Evolutionary conservation across 2,888 invertebrate species (phyloP).

Genomic region (Heteromurus nitidus): DNA sequence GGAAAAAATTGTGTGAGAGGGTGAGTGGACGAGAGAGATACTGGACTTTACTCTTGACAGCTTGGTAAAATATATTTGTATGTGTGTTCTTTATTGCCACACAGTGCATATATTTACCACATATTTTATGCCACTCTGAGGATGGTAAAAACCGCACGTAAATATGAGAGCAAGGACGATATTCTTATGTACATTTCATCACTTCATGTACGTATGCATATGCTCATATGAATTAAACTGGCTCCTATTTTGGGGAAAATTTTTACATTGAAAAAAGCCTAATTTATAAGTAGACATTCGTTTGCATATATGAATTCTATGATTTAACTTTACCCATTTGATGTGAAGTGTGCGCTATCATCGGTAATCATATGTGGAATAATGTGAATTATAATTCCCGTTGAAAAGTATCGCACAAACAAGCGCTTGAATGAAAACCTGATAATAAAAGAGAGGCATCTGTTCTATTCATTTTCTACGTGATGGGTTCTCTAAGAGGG

Average conservation of each 20-base stretch:
- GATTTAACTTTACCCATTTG: neutral
- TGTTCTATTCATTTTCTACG: too few species aligned
- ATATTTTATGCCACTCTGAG: neutral
- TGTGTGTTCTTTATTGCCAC: conserved; percentile 26
- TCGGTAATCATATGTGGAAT: conserved; percentile 7
- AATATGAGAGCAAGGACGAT: neutral
- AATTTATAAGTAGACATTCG: conserved; percentile 3
- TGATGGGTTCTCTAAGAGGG: too few species aligned
- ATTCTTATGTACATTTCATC: conserved; percentile 5
- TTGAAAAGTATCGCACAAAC: too few species aligned
- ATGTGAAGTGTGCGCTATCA: neutral
- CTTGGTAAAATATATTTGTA: conserved; percentile 38
- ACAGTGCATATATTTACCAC: neutral
- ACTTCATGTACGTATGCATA: neutral
- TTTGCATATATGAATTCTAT: neutral
- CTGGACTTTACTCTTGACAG: conserved; percentile 45
- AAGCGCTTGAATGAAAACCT: too few species aligned
- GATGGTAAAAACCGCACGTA: conserved; percentile 23
- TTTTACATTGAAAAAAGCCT: conserved; percentile 7
- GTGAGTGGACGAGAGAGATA: conserved; percentile 53
- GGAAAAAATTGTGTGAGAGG: conserved; percentile 1
- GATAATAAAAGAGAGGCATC: too few species aligned
- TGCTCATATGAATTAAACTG: neutral
- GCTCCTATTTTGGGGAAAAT: conserved; percentile 17
- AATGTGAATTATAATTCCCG: too few species aligned